phyloP scores from a whole-genome alignment of 2,113 vertebrate species.

The Zosterops hypoxanthus region DNA sequence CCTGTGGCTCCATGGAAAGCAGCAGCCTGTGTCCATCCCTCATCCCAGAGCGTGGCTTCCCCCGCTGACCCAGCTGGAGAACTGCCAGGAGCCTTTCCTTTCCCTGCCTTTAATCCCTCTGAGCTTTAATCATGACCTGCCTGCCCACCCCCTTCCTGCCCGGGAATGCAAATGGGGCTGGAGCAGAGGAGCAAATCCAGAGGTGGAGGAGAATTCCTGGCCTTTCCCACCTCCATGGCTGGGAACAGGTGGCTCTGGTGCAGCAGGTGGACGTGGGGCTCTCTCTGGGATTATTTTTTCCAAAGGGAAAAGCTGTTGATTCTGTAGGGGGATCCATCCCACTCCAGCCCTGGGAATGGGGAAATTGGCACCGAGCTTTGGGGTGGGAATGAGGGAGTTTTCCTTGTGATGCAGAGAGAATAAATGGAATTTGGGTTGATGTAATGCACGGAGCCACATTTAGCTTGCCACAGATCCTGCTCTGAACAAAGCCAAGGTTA shows the following conservation, averaged over 20 bases:
- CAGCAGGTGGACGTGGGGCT: background rate
- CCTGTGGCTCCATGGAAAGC: accelerated
- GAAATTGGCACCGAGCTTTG: background rate
- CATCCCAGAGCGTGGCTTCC: background rate
- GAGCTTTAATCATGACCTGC: background rate
- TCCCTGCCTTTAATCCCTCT: background rate
- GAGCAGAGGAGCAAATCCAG: background rate
- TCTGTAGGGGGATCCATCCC: background rate
- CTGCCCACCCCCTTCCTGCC: background rate
- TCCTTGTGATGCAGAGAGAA: background rate
- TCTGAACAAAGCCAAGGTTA: background rate
- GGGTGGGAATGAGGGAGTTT: background rate
- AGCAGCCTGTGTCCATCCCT: background rate
- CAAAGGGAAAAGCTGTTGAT: too few relatives aligned
- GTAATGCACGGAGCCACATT: background rate
- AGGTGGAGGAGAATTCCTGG: background rate
- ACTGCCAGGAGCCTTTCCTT: constrained; percentile 15
- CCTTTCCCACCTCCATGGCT: background rate
- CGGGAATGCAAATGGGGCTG: accelerated
- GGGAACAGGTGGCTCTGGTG: background rate
- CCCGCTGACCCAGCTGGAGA: background rate
- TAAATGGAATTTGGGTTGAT: constrained; percentile 19
- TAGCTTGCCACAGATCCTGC: background rate
- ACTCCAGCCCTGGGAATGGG: background rate
- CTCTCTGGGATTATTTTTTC: too few relatives aligned